Evolutionary conservation across 2,797 vertebrate genomes (phyloP).

Genomic region (Cetoscarus ocellatus): DNA sequence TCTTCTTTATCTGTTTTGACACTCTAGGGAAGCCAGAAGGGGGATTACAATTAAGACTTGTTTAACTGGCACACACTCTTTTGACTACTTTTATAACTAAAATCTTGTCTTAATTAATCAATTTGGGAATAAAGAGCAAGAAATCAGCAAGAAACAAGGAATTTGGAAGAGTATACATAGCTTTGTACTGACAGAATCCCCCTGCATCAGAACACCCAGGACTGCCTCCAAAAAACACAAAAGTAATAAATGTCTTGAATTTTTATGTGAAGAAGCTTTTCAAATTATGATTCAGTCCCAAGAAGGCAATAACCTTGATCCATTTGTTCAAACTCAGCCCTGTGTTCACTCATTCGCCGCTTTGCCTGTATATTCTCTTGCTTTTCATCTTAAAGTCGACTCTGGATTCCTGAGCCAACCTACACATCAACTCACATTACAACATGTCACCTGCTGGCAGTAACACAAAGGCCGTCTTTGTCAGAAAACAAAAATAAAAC

Average conservation of each 20-base stretch:
- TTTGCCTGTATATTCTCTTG: constrained; percentile 29
- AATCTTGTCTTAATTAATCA: no score
- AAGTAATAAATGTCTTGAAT: background rate
- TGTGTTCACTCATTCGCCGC: background rate
- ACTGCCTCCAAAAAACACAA: background rate
- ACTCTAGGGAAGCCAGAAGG: no score
- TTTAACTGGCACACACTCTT: no score
- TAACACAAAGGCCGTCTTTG: constrained; percentile 81
- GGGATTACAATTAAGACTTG: no score
- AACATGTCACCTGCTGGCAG: constrained; percentile 81
- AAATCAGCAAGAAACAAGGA: no score
- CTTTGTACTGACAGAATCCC: no score
- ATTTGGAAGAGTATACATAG: no score
- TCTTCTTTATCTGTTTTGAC: no score
- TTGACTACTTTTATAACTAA: no score
- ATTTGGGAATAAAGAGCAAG: no score
- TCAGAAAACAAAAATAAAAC: constrained; percentile 76
- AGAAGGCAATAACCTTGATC: background rate
- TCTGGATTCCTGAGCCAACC: constrained; percentile 74
- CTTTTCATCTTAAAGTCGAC: constrained; percentile 64
- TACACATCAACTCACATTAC: constrained; percentile 81
- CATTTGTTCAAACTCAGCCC: background rate
- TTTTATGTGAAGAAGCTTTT: background rate
- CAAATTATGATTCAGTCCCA: background rate
- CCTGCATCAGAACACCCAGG: background rate